Base-by-base conservation (phyloP, 2,113 vertebrate genomes). In the Toxotes chatareus region DNA sequence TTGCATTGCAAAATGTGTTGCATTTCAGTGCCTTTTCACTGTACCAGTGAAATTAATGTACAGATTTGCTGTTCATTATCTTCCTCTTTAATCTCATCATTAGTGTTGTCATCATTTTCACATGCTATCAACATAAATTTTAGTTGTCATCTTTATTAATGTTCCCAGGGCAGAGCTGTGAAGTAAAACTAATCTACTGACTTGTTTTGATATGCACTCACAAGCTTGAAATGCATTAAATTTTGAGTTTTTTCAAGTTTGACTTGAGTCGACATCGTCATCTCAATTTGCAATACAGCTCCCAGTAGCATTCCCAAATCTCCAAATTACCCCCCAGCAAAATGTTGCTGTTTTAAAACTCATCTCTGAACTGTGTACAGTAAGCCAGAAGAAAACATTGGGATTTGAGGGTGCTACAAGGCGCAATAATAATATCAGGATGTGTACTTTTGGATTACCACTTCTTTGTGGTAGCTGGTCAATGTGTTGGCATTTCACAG, bases 331-430 rank as follows among this genome's bases (percentile, higher is more conserved):
- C 19, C 61, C 8, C 11, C 7, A 19, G 8, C 12, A 38, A 73
- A 73, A 67, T 79, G 55, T 73, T 73, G 27, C 31, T 65, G 14
- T 68, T 81, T 38, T 49, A 8, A 57, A 73, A 51, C 32, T 36
- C 32, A 53, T 13, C 27, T 23, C 13, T 70, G 49, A 70, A 40
- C 23, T 42, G 4, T 60, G 17, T n/a, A n/a, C 2, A 59, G n/a
- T 34, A 14, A 55, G 63, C 49, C 60, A 66, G 36, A 31, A 12
- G 36, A 56, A 57, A 36, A 36, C 31, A 4, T 38, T 13, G 32
- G 40, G 34, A 62, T 32, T 42, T 44, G 31, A 40, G 34, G 21
- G 12, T 44, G 36, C 9, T 19, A 47, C 0, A 0, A 11, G 51
- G 12, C 12, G 0, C 44, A 38, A 7, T 62, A 19, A 73, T 49